Percentiles rank a stretch among this genome's conserved stretches.
These are phyloP conservation scores for Xenotilapia longispinis DNA, from an alignment of 2,113 vertebrate genomes.

Conservation along the genomic window DNA sequence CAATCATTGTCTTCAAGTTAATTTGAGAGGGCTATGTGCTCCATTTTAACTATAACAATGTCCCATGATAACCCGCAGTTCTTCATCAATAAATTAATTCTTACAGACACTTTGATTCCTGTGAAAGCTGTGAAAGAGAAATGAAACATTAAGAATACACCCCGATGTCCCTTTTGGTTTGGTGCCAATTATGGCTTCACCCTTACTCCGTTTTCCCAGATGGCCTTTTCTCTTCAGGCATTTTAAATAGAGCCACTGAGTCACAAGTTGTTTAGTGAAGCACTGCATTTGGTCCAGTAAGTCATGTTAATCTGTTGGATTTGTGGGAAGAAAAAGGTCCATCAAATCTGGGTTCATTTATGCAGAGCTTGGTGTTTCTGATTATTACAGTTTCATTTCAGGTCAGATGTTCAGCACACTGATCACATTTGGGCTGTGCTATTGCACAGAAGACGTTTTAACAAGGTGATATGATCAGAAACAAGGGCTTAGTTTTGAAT, in stretches of 20 bases:
- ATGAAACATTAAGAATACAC: neutral
- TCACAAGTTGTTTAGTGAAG: neutral
- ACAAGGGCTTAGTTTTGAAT: neutral
- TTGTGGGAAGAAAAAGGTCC: fast-evolving
- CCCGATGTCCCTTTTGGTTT: neutral
- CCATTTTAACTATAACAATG: constrained; percentile 10
- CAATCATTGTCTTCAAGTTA: neutral
- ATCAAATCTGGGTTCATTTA: neutral
- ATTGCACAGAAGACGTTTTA: neutral
- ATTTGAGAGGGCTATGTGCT: neutral
- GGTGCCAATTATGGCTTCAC: neutral
- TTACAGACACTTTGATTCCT: neutral
- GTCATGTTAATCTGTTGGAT: neutral
- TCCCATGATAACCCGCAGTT: neutral
- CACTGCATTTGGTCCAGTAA: neutral
- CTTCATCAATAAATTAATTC: neutral
- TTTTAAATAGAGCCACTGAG: neutral
- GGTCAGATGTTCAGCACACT: neutral
- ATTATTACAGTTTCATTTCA: constrained; percentile 1
- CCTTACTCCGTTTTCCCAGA: neutral
- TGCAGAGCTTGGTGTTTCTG: neutral
- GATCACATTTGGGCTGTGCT: neutral
- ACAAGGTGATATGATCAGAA: neutral
- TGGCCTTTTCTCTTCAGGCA: neutral
- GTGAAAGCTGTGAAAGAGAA: neutral